Conservation (phyloP, 1,140 invertebrate species). For the Heliconius hewitsoni region DNA sequence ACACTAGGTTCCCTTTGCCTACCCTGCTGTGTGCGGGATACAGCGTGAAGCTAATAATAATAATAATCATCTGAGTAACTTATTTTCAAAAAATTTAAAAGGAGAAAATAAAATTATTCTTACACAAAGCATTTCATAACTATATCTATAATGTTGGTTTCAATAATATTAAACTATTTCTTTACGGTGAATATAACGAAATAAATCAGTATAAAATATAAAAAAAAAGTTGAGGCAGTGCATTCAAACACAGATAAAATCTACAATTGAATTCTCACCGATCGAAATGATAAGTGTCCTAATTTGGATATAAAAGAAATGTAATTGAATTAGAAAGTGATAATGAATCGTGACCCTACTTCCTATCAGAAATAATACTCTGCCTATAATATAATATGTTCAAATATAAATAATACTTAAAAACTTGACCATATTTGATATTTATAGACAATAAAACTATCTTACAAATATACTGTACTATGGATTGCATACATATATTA, state of each 20-base stretch:
- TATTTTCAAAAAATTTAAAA: neutral
- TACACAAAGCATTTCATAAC: neutral
- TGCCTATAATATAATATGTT: neutral
- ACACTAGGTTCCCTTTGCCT: no score
- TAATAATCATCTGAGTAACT: no score
- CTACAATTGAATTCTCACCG: slow-evolving; percentile 37
- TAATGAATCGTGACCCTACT: slow-evolving; percentile 37
- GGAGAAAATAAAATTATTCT: neutral
- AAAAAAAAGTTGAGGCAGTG: neutral
- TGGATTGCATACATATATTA: no score
- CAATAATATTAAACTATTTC: neutral
- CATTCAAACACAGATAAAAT: slow-evolving; percentile 30
- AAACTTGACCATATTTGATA: no score
- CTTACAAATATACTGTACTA: no score
- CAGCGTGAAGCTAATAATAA: no score
- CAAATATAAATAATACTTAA: neutral
- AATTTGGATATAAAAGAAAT: slow-evolving; percentile 39
- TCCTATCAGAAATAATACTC: slow-evolving; percentile 11
- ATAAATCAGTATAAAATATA: neutral
- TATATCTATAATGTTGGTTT: neutral
- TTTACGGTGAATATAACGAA: neutral
- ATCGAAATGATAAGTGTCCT: slow-evolving; percentile 36
- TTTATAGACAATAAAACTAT: neutral
- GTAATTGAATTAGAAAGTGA: slow-evolving; percentile 42
- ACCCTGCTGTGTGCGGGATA: no score